Percentiles rank a stretch among this genome's conserved stretches.
These are phyloP conservation scores for Lemur catta DNA, from an alignment of 2,797 vertebrate genomes.

Conservation along the genomic window DNA sequence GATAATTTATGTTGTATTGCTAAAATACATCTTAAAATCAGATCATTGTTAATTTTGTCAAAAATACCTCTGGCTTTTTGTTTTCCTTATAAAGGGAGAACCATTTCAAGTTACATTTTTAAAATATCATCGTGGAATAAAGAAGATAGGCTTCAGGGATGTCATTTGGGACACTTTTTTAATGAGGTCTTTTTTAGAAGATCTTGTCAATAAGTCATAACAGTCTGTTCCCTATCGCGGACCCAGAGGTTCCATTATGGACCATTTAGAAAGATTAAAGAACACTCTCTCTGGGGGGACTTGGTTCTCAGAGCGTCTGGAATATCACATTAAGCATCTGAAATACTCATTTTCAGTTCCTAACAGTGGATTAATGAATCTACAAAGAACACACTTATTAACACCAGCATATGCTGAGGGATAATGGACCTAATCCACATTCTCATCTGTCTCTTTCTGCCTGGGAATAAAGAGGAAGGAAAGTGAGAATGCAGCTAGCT, in stretches of 20 bases:
- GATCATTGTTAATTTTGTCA: not conserved
- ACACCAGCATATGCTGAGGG: not conserved
- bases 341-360: slow-evolving; percentile 48
- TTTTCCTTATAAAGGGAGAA: not conserved
- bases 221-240: not conserved
- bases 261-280: slow-evolving; percentile 56
- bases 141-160: not conserved
- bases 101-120: slow-evolving; percentile 27
- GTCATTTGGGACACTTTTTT: not conserved
- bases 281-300: not conserved
- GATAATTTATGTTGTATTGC: not conserved
- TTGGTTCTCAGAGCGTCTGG: not conserved
- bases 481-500: not conserved
- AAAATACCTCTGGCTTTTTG: not conserved
- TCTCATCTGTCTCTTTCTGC: not conserved
- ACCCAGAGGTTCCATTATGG: not conserved
- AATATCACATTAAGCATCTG: not conserved
- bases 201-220: slow-evolving; percentile 36
- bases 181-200: slow-evolving; percentile 24
- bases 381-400: slow-evolving; percentile 43
- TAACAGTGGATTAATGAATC: slow-evolving; percentile 45
- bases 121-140: not conserved
- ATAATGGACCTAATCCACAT: not conserved
- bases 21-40: not conserved
- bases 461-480: not conserved